Conservation (phyloP, 2,888 invertebrate species). For the Drosophila kanekoi region DNA sequence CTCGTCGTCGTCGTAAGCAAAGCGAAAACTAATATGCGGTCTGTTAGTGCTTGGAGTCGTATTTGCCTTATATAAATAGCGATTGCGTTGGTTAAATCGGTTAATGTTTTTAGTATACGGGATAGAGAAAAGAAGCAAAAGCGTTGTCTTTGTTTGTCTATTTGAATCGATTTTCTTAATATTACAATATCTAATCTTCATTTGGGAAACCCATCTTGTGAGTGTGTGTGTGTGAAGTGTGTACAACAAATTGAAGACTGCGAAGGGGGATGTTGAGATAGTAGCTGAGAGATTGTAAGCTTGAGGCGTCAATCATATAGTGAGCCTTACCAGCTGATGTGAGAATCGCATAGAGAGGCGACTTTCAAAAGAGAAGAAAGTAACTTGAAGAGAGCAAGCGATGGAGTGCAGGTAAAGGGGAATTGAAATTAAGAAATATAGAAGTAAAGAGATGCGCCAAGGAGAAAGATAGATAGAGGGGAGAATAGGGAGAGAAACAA, state of each 20-base stretch:
- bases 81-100: constrained; percentile 69
- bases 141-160: constrained; percentile 29
- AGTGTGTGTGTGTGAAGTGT: background rate
- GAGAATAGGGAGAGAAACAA: background rate
- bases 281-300: background rate
- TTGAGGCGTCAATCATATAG: too few species aligned
- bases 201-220: background rate
- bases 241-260: constrained; percentile 3
- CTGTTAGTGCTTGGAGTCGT: constrained; percentile 78
- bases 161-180: constrained; percentile 5
- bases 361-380: background rate
- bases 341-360: background rate
- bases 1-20: constrained; percentile 84
- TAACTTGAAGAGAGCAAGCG: too few species aligned
- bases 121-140: constrained; percentile 31
- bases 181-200: constrained; percentile 1
- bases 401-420: too few species aligned
- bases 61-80: constrained; percentile 71
- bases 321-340: background rate
- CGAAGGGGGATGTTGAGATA: background rate
- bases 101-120: constrained; percentile 40
- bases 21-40: constrained; percentile 84
- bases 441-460: too few species aligned
- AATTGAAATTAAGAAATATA: too few species aligned
- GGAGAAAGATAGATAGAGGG: background rate